phyloP scores from a whole-genome alignment of 2,888 invertebrate species.

The Cephus runcator region DNA sequence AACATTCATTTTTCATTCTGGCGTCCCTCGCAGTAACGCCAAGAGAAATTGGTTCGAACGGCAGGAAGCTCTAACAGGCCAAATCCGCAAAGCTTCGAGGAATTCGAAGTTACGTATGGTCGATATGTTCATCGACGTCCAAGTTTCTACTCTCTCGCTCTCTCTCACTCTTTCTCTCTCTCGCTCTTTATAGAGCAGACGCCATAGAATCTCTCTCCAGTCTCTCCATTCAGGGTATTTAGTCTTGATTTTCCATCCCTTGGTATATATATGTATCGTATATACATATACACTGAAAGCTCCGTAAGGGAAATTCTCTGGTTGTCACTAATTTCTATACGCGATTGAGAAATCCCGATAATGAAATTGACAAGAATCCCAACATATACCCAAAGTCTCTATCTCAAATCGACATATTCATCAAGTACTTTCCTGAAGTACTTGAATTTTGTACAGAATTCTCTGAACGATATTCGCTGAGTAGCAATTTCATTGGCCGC shows the following conservation, averaged over 20 bases:
- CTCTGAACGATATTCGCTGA: neutral
- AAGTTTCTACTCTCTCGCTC: constrained; percentile 6
- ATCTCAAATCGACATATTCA: neutral
- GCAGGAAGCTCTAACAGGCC: neutral
- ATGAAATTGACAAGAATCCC: neutral
- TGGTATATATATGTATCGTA: too few species aligned
- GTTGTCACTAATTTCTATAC: neutral
- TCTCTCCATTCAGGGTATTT: neutral
- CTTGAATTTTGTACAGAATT: neutral
- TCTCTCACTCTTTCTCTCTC: neutral
- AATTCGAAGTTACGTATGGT: constrained; percentile 4
- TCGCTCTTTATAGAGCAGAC: neutral
- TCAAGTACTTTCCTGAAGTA: neutral
- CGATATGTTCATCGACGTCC: constrained; percentile 6
- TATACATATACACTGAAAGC: neutral
- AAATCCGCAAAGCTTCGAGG: constrained; percentile 7
- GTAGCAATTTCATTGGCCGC: constrained; percentile 32
- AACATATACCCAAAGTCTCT: neutral
- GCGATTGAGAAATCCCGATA: neutral
- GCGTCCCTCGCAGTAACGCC: neutral
- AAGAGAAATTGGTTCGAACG: constrained; percentile 5
- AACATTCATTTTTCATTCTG: neutral
- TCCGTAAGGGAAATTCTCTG: neutral
- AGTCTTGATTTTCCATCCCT: constrained; percentile 9
- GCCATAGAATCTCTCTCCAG: neutral